Base-by-base conservation (phyloP, 2,888 invertebrate genomes). In the Caenorhabditis angaria region DNA sequence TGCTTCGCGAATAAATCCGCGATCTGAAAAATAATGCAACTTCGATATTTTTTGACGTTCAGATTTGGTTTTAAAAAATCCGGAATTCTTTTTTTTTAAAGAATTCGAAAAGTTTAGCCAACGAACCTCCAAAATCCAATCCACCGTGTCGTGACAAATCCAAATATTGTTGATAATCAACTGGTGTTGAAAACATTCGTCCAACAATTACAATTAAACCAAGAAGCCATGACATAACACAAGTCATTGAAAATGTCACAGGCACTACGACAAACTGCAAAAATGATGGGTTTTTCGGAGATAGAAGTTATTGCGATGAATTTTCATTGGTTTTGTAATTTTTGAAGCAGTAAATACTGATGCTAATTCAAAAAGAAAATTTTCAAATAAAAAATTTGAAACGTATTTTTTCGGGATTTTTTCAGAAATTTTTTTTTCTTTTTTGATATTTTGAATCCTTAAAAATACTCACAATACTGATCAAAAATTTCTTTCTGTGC, bases 401-500 rank as follows among this genome's bases (percentile, higher is more conserved):
- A 48, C 8, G 5, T 20, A 12, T n/a, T n/a, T 48, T 20, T 10
- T 10, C 14, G 4, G 14, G 48, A 48, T 4, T 48, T 48, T 48
- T 48, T 48, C 18, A 48, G 48, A n/a, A 48, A 48, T 32, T 32
- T 32, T 32, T 32, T n/a, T 25, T 53, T 24, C 3, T 53, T 27
- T 10, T 5, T 6, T 8, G 12, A 14, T 20, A 8, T 24, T 25
- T 24, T 53, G 8, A 8, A 20, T 22, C 5, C 4, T 20, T 20
- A 56, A 28, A 48, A 41, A 10, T 51, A 62, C 75, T 76, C 59
- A 85, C 85, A 74, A 84, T 78, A 25, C 84, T 81, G 41, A 84
- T 61, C 20, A 86, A 59, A 65, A 86, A 86, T 73, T 86, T 86
- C 69, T 86, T 86, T 24, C 85, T 74, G 60, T 86, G 86, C 53